Base-by-base conservation (phyloP, 2,113 vertebrate species). In the Hassar affinis region DNA sequence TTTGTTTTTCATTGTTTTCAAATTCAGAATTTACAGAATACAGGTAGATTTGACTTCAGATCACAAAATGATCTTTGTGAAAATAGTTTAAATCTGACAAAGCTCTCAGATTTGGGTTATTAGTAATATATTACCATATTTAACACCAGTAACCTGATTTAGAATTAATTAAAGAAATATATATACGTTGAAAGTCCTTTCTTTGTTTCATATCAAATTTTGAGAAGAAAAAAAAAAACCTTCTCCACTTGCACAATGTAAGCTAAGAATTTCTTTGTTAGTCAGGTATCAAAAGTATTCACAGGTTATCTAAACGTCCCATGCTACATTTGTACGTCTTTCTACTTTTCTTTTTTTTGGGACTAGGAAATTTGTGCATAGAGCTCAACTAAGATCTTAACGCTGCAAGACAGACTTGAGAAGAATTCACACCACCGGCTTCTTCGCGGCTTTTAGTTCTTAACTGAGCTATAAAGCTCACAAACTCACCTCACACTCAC, bases 241-340 rank as follows among this genome's bases (percentile, higher is more conserved):
- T 72, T 47, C 42, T n/a, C 22, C 18, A 72, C 20, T 3, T 27
- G 45, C 51, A 54, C 27, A 10, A 52, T 81, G 10, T 71, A 57
- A 42, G 33, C 35, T 22, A 59, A 54, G 1, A 12, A 22, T 49
- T 25, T 45, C 33, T 81, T 72, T 27, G 17, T n/a, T n/a, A n/a
- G 20, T 66, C 38, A 64, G 51, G 78, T 80, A 80, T 68, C 78
- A 80, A 80, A 80, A 69, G 57, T 80, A n/a, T 66, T 66, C 27
- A 80, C 61, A 80, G 59, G 52, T 9, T 9, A 81, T 45, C 61
- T n/a, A 56, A 56, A 77, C 10, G 30, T 77, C 51, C 30, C 11
- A 30, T 45, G 33, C 66, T 72, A 45, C 35, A 30, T 57, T 57
- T 72, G 35, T 72, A 74, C 35, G 59, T 59, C 17, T 35, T 56